Evolutionary conservation across 2,888 invertebrate species (phyloP).

Genomic region (Synanthedon tipuliformis): DNA sequence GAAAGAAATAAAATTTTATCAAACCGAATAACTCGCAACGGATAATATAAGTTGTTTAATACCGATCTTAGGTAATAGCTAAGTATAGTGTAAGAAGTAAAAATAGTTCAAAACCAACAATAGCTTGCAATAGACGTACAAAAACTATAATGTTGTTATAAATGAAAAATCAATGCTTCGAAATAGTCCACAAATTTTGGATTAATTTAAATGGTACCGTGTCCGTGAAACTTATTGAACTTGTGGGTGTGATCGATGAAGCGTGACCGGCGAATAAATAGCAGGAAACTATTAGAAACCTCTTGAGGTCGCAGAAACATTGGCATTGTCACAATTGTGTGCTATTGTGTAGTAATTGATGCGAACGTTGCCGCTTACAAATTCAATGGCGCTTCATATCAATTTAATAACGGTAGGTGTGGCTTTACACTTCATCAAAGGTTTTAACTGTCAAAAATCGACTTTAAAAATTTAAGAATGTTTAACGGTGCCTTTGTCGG

Average conservation of each 20-base stretch:
- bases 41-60: no score
- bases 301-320: slow-evolving; percentile 38
- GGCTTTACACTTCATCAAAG: slow-evolving; percentile 36
- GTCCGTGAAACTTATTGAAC: slow-evolving; percentile 26
- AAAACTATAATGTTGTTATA: neutral
- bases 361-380: slow-evolving; percentile 27
- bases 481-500: slow-evolving; percentile 54
- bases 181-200: neutral
- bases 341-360: slow-evolving; percentile 28
- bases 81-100: no score
- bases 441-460: slow-evolving; percentile 31
- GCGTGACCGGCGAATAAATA: slow-evolving; percentile 43
- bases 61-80: no score
- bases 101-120: no score
- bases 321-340: slow-evolving; percentile 18
- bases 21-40: no score
- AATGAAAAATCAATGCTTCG: neutral
- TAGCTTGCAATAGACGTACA: no score
- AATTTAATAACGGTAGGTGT: slow-evolving; percentile 49
- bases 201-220: slow-evolving; percentile 32
- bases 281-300: slow-evolving; percentile 43
- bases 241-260: slow-evolving; percentile 50
- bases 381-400: slow-evolving; percentile 31
- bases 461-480: slow-evolving; percentile 42
- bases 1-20: no score